Evolutionary conservation across 1,140 invertebrate genomes (phyloP).

Genomic region (Sitophilus oryzae): DNA sequence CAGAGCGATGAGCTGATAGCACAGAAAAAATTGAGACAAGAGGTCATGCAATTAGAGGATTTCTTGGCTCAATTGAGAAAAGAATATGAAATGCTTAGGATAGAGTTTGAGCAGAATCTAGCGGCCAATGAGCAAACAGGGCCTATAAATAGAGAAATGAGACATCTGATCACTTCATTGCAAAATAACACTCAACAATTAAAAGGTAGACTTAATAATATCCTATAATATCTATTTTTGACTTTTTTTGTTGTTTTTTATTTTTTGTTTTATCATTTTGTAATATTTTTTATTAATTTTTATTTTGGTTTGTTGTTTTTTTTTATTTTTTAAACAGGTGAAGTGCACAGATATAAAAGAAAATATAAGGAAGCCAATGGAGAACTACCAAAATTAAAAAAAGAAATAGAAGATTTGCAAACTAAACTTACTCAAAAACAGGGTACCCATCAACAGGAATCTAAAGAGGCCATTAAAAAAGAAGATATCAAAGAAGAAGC

Average conservation of each 20-base stretch:
- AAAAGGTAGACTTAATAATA: no score
- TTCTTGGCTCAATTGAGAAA: slow-evolving; percentile 90
- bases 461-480: slow-evolving; percentile 57
- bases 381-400: slow-evolving; percentile 69
- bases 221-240: no score
- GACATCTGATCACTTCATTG: slow-evolving; percentile 92
- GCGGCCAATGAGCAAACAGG: slow-evolving; percentile 97
- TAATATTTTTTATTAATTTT: no score
- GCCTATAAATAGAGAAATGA: slow-evolving; percentile 96
- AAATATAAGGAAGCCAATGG: slow-evolving; percentile 80
- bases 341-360: slow-evolving; percentile 74
- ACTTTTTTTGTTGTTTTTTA: no score
- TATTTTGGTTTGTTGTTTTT: no score
- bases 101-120: slow-evolving; percentile 97
- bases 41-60: slow-evolving; percentile 95
- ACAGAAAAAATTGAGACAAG: slow-evolving; percentile 89
- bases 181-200: slow-evolving; percentile 96
- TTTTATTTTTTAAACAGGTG: no score
- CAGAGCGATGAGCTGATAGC: slow-evolving; percentile 90
- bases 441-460: slow-evolving; percentile 45
- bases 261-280: no score
- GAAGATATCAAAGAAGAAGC: slow-evolving; percentile 59
- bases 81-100: slow-evolving; percentile 95
- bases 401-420: slow-evolving; percentile 63
- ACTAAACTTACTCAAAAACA: slow-evolving; percentile 54